Conservation (phyloP, 2,888 invertebrate species). For the Abscondita cerata region DNA sequence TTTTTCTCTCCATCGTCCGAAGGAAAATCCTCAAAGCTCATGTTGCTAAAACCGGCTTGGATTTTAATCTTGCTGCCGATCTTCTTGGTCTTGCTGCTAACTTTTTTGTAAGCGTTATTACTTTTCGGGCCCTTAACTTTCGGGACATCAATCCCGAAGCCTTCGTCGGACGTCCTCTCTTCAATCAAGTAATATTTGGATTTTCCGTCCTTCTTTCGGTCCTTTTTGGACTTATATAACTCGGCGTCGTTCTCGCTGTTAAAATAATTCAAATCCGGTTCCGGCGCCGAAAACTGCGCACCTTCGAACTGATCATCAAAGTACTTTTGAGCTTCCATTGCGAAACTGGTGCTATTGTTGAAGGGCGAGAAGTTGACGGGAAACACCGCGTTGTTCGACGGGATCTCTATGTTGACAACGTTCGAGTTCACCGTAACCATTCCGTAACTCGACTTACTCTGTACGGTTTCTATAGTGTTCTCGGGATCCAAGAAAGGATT, state of each 20-base stretch:
- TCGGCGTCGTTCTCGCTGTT: constrained; percentile 4
- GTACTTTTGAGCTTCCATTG: constrained; percentile 23
- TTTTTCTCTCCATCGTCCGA: constrained; percentile 66
- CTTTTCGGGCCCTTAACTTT: constrained; percentile 49
- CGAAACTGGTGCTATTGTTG: constrained; percentile 9
- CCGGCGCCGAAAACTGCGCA: background rate
- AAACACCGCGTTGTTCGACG: constrained; percentile 17
- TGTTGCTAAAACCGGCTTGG: constrained; percentile 72
- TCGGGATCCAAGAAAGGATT: constrained; percentile 51
- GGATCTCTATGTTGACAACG: constrained; percentile 46
- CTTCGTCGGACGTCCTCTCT: constrained; percentile 57
- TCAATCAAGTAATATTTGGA: constrained; percentile 63
- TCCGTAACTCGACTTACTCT: constrained; percentile 48
- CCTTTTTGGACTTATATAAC: constrained; percentile 41
- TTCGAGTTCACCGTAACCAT: constrained; percentile 52
- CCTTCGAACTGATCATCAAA: constrained; percentile 21
- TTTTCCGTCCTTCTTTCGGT: constrained; percentile 58
- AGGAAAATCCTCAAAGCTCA: constrained; percentile 79
- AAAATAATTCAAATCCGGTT: constrained; percentile 13
- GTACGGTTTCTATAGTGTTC: constrained; percentile 17
- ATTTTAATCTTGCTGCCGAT: constrained; percentile 45
- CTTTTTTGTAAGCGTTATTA: constrained; percentile 46
- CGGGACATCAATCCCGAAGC: constrained; percentile 41
- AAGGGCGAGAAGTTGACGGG: constrained; percentile 19
- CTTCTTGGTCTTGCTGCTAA: constrained; percentile 48